These are phyloP conservation scores for Craniophora ligustri DNA, from an alignment of 2,888 invertebrate species.

Conservation along the genomic window DNA sequence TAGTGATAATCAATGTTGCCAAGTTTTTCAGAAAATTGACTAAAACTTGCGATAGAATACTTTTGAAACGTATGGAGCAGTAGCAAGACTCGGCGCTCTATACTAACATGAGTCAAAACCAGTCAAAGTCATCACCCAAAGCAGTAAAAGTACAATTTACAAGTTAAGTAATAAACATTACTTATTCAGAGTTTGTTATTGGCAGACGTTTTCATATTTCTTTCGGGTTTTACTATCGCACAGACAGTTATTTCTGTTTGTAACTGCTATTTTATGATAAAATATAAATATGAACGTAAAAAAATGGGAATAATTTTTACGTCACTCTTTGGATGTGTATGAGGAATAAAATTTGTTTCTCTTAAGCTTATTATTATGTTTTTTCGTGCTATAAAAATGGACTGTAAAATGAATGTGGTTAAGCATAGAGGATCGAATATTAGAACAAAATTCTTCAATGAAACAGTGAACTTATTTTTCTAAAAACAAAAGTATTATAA, in stretches of 20 bases:
- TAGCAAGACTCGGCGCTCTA: no score
- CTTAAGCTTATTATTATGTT: conserved; percentile 11
- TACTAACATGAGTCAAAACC: no score
- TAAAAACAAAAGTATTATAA: no score
- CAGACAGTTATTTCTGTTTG: conserved; percentile 43
- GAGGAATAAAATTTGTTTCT: conserved; percentile 26
- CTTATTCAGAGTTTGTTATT: conserved; percentile 49
- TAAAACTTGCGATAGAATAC: no score
- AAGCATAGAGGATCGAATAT: no score
- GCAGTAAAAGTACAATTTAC: conserved; percentile 44
- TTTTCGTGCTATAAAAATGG: conserved; percentile 17
- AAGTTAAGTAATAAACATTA: conserved; percentile 49
- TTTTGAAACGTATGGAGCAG: no score
- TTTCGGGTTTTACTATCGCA: conserved; percentile 45
- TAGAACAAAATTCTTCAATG: no score
- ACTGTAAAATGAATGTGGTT: background rate
- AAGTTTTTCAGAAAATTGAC: no score
- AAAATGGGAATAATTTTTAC: conserved; percentile 41
- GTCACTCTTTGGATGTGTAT: conserved; percentile 25
- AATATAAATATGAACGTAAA: conserved; percentile 46
- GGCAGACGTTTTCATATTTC: conserved; percentile 55
- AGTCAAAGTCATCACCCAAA: conserved; percentile 4
- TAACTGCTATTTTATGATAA: conserved; percentile 42
- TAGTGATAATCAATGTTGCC: no score
- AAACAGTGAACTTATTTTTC: no score